Evolutionary conservation across 2,888 invertebrate species (phyloP), one percentile per base, ranked within the genome.

Genomic region (Furcula furcula): DNA sequence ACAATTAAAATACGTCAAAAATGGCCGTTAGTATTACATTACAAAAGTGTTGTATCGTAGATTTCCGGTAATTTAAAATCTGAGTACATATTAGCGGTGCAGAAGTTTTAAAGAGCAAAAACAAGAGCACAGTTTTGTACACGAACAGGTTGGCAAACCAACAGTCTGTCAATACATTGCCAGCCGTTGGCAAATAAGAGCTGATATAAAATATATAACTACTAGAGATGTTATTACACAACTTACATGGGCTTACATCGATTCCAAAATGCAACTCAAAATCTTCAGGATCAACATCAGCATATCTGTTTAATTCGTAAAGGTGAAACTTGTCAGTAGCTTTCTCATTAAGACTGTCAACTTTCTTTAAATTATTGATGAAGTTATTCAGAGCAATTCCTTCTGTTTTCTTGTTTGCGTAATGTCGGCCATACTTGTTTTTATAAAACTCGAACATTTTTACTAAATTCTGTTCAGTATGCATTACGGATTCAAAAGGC

Each of bases 221-320:
- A n/a, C n/a, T n/a, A n/a, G n/a, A n/a, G n/a, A n/a, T n/a, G n/a
- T n/a, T n/a, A n/a, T n/a, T n/a, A n/a, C n/a, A n/a, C n/a, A 38
- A 19, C 78, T 72, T 59, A 81, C 82, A 80, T 32, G 76, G 62
- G 36, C 43, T 49, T 1, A 82, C 23, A 9, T 44, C 43, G 29
- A 81, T 28, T 6, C 58, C 76, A 50, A 54, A 79, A 32, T 42
- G 65, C 26, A 70, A 57, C 10, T 65, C 46, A 34, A 77, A 36
- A 31, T 68, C 59, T 9, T 46, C 44, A 2, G 65, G 45, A 36
- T 77, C 41, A 3, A 55, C 40, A 64, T 82, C 81, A 29, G 73
- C 75, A 50, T 68, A 68, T 38, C 64, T 65, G 40, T 74, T 81
- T 13, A 77, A 27, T 32, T 62, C 42, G 46, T 64, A 79, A 31